These are phyloP conservation scores for Oikopleura dioica DNA, from an alignment of 23 tunicate species.

Conservation along the genomic window DNA sequence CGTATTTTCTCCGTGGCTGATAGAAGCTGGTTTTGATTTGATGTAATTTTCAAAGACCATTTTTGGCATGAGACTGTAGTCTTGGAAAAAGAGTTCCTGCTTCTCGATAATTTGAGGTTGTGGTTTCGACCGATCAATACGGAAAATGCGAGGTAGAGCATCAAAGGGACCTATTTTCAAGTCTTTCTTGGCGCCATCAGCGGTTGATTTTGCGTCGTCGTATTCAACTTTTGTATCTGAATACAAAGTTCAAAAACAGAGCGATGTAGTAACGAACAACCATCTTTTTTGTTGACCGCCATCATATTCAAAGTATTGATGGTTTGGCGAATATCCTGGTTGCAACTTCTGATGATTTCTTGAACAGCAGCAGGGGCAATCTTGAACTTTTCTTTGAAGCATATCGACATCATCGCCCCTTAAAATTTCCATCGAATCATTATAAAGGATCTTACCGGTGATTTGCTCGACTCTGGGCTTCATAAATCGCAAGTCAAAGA, in stretches of 20 bases:
- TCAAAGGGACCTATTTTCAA: slow-evolving; percentile 54
- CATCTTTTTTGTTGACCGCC: background rate
- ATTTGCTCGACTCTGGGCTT: slow-evolving; percentile 52
- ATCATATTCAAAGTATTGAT: background rate
- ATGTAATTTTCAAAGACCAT: slow-evolving; percentile 68
- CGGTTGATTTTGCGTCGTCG: slow-evolving; percentile 40
- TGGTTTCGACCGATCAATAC: background rate
- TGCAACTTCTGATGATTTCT: slow-evolving; percentile 52
- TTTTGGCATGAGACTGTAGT: slow-evolving; percentile 66
- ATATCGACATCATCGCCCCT: slow-evolving; percentile 77
- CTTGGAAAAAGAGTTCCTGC: slow-evolving; percentile 53
- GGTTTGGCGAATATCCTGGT: slow-evolving; percentile 76
- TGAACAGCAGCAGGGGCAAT: slow-evolving; percentile 66
- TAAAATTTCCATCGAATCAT: no score
- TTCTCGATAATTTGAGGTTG: slow-evolving; percentile 26
- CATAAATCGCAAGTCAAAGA: slow-evolving; percentile 77
- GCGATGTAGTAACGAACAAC: background rate
- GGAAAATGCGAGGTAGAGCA: background rate
- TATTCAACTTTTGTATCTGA: slow-evolving; percentile 16
- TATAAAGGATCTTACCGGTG: no score
- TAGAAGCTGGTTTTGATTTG: slow-evolving; percentile 18
- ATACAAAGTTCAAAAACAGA: no score
- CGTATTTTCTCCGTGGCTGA: slow-evolving; percentile 6
- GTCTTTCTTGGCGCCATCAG: slow-evolving; percentile 39
- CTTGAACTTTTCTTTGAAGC: slow-evolving; percentile 50